These are phyloP conservation scores for Neodiprion lecontei DNA, from an alignment of 1,140 invertebrate species.

Conservation along the genomic window DNA sequence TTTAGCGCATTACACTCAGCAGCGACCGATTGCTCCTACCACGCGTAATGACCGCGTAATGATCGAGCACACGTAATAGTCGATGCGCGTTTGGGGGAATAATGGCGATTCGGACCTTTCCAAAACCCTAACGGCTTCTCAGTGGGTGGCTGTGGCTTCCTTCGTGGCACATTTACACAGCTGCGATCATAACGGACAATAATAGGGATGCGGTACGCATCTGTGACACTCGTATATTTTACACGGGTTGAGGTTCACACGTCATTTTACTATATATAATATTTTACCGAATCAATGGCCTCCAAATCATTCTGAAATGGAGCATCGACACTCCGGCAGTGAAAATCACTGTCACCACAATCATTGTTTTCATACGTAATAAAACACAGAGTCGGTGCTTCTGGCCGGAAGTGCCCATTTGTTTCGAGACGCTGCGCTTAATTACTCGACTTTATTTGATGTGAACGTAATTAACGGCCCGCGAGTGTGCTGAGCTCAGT, in stretches of 20 bases:
- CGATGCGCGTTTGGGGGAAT: neutral
- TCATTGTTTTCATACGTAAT: too few species aligned
- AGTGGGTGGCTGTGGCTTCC: neutral
- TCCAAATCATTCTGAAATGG: too few species aligned
- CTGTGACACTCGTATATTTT: slow-evolving; percentile 19
- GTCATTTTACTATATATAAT: too few species aligned
- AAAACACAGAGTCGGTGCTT: too few species aligned
- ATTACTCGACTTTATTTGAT: slow-evolving; percentile 6
- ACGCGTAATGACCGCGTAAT: neutral
- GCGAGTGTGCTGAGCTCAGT: neutral
- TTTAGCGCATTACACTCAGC: neutral
- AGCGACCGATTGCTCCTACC: neutral
- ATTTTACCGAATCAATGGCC: too few species aligned
- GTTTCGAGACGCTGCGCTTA: neutral
- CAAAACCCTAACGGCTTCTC: neutral
- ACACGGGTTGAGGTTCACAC: slow-evolving; percentile 16
- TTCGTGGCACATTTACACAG: neutral
- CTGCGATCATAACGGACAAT: neutral
- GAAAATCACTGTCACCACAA: too few species aligned
- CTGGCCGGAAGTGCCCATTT: neutral
- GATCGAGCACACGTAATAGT: neutral
- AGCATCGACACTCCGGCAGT: too few species aligned
- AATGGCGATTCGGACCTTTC: neutral
- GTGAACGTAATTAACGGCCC: slow-evolving; percentile 14
- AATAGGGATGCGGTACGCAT: neutral